phyloP scores from a whole-genome alignment of 2,888 invertebrate genomes.

The Drosophila birchii region DNA sequence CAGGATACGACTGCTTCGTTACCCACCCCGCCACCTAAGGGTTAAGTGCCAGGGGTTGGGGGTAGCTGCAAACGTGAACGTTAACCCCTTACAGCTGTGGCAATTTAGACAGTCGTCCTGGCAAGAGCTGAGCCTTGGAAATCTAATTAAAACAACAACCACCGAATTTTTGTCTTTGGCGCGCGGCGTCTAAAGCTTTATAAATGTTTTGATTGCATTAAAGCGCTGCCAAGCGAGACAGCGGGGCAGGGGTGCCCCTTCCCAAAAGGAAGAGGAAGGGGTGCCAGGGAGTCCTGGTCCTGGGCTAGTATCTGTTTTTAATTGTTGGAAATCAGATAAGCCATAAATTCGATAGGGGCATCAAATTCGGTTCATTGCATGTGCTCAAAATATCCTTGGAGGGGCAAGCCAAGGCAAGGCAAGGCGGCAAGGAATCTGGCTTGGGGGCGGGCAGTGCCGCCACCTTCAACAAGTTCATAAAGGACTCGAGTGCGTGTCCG shows the following conservation, averaged over 20 bases:
- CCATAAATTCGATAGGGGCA: constrained; percentile 56
- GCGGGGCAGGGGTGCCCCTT: background rate
- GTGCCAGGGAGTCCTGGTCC: background rate
- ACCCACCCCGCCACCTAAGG: background rate
- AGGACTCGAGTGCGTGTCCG: constrained; percentile 19
- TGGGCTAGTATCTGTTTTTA: constrained; percentile 46
- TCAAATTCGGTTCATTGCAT: constrained; percentile 43
- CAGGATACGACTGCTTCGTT: background rate
- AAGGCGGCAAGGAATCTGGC: background rate
- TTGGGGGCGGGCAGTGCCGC: background rate
- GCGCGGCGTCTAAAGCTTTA: constrained; percentile 66
- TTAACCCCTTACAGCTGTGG: constrained; percentile 77
- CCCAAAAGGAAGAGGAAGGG: too few relatives aligned
- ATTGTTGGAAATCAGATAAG: constrained; percentile 60
- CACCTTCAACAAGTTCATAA: constrained; percentile 49
- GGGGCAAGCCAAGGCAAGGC: background rate
- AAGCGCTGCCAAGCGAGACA: constrained; percentile 75
- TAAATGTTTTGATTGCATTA: constrained; percentile 80
- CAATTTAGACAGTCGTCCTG: constrained; percentile 72
- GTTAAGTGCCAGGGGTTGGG: background rate
- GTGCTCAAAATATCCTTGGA: background rate
- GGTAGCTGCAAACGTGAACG: constrained; percentile 22
- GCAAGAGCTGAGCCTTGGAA: constrained; percentile 62
- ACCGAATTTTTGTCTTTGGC: constrained; percentile 59
- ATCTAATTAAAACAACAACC: constrained; percentile 82